These are phyloP conservation scores for Nesometra sesokonis DNA, from an alignment of 35 echinoderm and acorn worm species.

Conservation along the genomic window DNA sequence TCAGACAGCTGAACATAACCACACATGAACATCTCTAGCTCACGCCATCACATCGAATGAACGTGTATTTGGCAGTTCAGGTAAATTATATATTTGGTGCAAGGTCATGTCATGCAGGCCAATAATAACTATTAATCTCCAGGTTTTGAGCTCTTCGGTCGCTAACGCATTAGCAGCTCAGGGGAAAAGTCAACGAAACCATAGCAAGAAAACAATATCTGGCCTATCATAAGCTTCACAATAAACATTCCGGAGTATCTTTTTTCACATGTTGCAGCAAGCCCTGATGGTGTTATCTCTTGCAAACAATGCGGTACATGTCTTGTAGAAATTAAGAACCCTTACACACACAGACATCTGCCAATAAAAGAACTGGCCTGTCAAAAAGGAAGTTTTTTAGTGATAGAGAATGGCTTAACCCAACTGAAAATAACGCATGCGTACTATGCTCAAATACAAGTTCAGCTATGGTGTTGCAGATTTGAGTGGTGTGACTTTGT, in stretches of 20 bases:
- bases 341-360: slow-evolving; percentile 20
- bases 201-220: slow-evolving; percentile 14
- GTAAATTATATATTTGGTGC: not conserved
- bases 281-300: slow-evolving; percentile 15
- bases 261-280: too few species aligned
- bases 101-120: too few species aligned
- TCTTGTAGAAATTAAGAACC: slow-evolving; percentile 44
- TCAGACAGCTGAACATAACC: not conserved
- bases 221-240: too few species aligned
- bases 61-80: not conserved
- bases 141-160: slow-evolving; percentile 38
- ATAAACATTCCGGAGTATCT: slow-evolving; percentile 9
- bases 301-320: slow-evolving; percentile 39
- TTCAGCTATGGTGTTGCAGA: not conserved
- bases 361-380: slow-evolving; percentile 6
- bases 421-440: slow-evolving; percentile 9
- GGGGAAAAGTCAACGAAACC: too few species aligned
- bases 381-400: slow-evolving; percentile 12
- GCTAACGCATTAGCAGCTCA: slow-evolving; percentile 25
- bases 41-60: slow-evolving; percentile 29
- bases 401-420: slow-evolving; percentile 18
- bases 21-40: slow-evolving; percentile 18
- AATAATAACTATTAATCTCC: not conserved
- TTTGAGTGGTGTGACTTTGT: slow-evolving; percentile 21
- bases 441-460: slow-evolving; percentile 33